Percentiles rank a stretch among this genome's conserved stretches.
Conservation (phyloP, 2,888 invertebrate species). For the Stomorhina lunata region DNA sequence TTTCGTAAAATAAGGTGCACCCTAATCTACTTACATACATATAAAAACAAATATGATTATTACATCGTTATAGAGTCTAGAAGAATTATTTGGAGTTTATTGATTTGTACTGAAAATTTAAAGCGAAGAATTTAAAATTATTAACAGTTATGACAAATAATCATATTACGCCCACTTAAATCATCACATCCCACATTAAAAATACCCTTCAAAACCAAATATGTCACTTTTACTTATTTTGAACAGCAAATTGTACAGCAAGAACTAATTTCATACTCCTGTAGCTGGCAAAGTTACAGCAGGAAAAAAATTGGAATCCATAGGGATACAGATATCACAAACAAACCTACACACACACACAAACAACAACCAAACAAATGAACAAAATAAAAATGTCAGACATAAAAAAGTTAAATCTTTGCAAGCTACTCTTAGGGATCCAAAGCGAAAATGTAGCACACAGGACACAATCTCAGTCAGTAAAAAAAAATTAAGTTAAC, state of each 20-base stretch:
- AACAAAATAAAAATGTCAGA: neutral
- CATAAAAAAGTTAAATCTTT: conserved; percentile 17
- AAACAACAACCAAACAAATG: conserved; percentile 27
- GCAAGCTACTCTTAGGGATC: neutral
- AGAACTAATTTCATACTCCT: neutral
- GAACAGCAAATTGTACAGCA: no score
- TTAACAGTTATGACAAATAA: neutral
- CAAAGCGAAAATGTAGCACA: neutral
- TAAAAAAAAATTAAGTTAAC: neutral
- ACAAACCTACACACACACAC: no score
- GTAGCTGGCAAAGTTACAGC: neutral
- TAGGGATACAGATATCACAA: neutral
- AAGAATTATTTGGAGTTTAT: no score
- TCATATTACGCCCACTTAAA: no score
- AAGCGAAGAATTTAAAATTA: no score
- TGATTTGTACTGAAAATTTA: no score
- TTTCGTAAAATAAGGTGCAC: no score
- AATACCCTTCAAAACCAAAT: neutral
- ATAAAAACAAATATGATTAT: no score
- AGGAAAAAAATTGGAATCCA: neutral
- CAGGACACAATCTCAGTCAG: conserved; percentile 22
- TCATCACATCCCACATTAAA: no score
- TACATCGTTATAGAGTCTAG: no score
- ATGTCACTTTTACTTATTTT: no score
- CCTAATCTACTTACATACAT: no score